Evolutionary conservation across 2,797 vertebrate species (phyloP), one percentile per base, ranked within the genome.

Genomic region (Dallia pectoralis): DNA sequence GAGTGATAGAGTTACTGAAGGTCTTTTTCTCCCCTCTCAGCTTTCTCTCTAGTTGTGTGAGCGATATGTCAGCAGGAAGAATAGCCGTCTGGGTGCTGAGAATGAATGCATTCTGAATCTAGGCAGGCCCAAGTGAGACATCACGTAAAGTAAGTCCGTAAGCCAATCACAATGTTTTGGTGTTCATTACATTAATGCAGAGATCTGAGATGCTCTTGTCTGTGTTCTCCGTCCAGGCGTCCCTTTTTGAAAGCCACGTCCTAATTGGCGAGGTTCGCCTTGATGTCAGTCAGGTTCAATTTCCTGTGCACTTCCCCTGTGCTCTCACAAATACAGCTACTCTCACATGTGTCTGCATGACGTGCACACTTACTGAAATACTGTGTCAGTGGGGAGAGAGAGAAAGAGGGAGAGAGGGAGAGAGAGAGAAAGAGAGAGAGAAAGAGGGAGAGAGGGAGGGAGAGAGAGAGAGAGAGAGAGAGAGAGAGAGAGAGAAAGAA

Each of bases 181-280:
- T 30, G 62, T 64, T 64, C 62, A 64, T 64, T 64, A 64, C 62
- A 32, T 30, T 30, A 18, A 32, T 44, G 29, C 11, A 18, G 65
- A 44, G n/a, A 44, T 25, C 65, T 67, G 40, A 5, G 30, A 67
- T 15, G 33, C 33, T 44, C 65, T 36, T 40, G n/a, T n/a, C 40
- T 47, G 36, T 56, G 22, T 56, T 56, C 53, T 56, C 53, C 9
- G 53, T 25, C n/a, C 53, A 56, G n/a, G n/a, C 53, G 22, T 56
- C 40, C 61, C 40, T 14, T 40, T 48, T 44, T 47, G 65, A 67
- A 67, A 67, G 40, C 65, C 40, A 25, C 15, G 16, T 18, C 27
- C 40, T 68, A 30, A 68, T 68, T 68, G 67, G 44, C 25, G 9
- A 49, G 27, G 67, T 49, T 68, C 29, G 67, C 67, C 67, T 68